Base-by-base conservation (phyloP, 2,888 invertebrate genomes). In the Phrixothrix hirtus region DNA sequence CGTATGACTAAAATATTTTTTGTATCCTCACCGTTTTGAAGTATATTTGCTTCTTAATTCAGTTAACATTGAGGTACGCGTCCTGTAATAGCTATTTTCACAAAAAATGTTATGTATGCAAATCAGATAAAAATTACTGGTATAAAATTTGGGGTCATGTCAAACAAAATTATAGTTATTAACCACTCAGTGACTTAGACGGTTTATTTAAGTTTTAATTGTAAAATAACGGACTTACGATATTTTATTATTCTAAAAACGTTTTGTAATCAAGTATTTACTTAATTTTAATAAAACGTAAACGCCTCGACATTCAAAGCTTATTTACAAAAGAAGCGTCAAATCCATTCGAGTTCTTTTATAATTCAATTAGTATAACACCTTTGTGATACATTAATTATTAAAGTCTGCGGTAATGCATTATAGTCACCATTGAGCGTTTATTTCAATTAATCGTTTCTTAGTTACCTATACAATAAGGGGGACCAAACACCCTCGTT, bases 371-470 rank as follows among this genome's bases (percentile, higher is more conserved):
- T 65, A 66, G 60, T 51, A 52, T 58, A 59, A 60, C 61, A 62
- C 63, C 62, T 58, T 59, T 58, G 60, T 62, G 60, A 64, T 62
- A 61, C 61, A 64, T 67, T 64, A 65, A 67, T 66, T 67, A 64
- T 62, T 59, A 43, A 55, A 42, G 55, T 36, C 48, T 41, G 45
- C 48, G 35, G 30, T 57, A 57, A 55, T 60, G 52, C 59, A 64
- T 69, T 66, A 64, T 66, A 62, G 57, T 60, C 60, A 59, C 64
- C 68, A 67, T 68, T 67, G 62, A 65, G 62, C 67, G 63, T 69
- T 69, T 68, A 69, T 69, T 67, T 64, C 67, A 66, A 67, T 67
- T 69, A 69, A 68, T 68, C 66, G 66, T 67, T 63, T 61, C 60
- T 63, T 64, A 61, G 59, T 55, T 43, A 43, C 50, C n/a, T n/a